Base-by-base conservation (phyloP, 1,140 invertebrate genomes). In the Euborellia annulipes region DNA sequence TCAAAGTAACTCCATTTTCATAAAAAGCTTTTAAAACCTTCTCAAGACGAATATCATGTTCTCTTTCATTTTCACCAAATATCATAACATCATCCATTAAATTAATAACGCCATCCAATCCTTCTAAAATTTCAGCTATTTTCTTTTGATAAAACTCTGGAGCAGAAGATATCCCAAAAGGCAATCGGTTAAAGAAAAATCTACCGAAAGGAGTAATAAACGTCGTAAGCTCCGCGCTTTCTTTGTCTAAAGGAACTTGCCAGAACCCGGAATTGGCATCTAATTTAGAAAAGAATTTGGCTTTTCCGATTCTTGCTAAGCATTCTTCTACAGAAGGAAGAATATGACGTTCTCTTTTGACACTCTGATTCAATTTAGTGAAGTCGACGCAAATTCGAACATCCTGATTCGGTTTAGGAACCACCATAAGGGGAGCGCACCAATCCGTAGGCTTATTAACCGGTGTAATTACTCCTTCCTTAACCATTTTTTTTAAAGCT, bases 341-440 rank as follows among this genome's bases (percentile, higher is more conserved):
- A 1, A 23, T 40, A 39, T 41, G 21, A 7, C 48, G 50, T 19
- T 56, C 51, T 13, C 60, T 40, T 20, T 50, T 40, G 17, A 61
- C 47, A 42, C 46, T 55, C 23, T 50, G 47, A 46, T 63, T 62
- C 11, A 62, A 45, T 16, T 48, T 16, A 14, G 50, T 60, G 8
- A 55, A 62, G 44, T 68, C 66, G 3, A 60, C 60, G 41, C 62
- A 66, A 3, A 69, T 39, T 14, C 65, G 50, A n/a, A 62, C 48
- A 19, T 49, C 50, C 7, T 53, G 56, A 43, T 58, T 52, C 18
- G 51, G 43, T 47, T 68, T 67, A n/a, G 55, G 54, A 3, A 64
- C 60, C 3, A 56, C 46, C 3, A 68, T 54, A 21, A 67, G 56
- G 4, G 64, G 63, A 14, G 58, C 52, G 17, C n/a, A 60, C 62